Conservation (phyloP, 2,888 invertebrate species). For the Ligdia adustata region DNA sequence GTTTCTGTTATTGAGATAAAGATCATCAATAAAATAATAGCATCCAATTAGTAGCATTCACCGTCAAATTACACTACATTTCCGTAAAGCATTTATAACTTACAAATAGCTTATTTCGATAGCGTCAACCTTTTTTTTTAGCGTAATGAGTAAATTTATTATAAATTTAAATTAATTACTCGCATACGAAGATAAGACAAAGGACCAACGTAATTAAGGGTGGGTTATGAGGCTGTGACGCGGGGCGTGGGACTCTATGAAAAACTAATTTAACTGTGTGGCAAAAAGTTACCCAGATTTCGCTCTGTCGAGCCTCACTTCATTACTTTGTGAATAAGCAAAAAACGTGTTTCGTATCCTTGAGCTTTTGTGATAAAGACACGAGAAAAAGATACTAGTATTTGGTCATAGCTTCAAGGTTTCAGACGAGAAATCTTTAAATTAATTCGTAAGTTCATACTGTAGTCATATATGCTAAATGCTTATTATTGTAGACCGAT, state of each 20-base stretch:
- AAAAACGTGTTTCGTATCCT: conserved; percentile 30
- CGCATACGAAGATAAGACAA: conserved; percentile 51
- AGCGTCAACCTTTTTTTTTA: conserved; percentile 27
- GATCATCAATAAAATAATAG: no score
- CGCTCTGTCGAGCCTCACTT: conserved; percentile 27
- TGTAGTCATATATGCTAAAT: no score
- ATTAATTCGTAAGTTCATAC: no score
- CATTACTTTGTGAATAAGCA: conserved; percentile 39
- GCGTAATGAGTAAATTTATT: conserved; percentile 67
- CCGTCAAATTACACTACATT: conserved; percentile 6
- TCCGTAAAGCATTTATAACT: conserved; percentile 29
- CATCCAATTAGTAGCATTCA: conserved; percentile 10
- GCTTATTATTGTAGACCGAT: no score
- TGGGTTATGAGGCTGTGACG: conserved; percentile 51
- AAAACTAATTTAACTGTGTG: conserved; percentile 34
- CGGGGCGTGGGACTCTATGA: conserved; percentile 53
- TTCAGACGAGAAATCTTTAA: no score
- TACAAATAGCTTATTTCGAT: conserved; percentile 40
- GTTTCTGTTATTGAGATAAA: no score
- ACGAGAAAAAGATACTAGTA: conserved; percentile 3
- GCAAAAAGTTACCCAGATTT: conserved; percentile 27
- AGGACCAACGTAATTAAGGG: conserved; percentile 38
- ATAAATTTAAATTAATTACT: conserved; percentile 69
- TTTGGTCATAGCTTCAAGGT: no score
- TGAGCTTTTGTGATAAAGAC: conserved; percentile 6